Conservation (phyloP, 2,888 invertebrate genomes). For the Hecatera dysodea region DNA sequence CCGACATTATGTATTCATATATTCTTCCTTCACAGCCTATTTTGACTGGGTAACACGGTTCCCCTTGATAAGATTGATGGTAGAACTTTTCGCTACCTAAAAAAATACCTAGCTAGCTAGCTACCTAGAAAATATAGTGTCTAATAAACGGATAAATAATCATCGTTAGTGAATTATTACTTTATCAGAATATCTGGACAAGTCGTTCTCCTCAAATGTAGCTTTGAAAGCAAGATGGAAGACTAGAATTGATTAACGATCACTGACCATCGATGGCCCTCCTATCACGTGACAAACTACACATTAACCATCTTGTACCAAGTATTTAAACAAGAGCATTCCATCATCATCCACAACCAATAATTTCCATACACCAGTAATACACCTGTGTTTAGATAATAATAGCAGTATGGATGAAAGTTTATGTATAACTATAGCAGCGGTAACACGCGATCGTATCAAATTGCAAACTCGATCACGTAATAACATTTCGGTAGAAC, state of each 20-base stretch:
- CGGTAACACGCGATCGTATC: constrained; percentile 60
- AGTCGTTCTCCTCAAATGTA: neutral
- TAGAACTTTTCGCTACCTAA: neutral
- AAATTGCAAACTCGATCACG: constrained; percentile 61
- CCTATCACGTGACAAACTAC: neutral
- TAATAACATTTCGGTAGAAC: constrained; percentile 65
- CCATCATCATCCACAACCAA: constrained; percentile 1
- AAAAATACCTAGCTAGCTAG: too few relatives aligned
- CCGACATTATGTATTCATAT: too few relatives aligned
- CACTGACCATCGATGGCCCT: neutral
- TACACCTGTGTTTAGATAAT: constrained; percentile 38
- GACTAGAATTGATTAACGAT: neutral
- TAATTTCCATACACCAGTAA: constrained; percentile 14
- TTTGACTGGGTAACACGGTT: neutral
- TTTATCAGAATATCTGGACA: neutral
- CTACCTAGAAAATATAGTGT: too few relatives aligned
- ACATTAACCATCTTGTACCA: neutral
- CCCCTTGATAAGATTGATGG: neutral
- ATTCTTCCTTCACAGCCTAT: too few relatives aligned
- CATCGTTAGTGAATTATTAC: neutral
- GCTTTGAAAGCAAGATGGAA: neutral
- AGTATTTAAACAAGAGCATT: constrained; percentile 8
- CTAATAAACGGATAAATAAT: too few relatives aligned
- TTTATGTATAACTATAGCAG: constrained; percentile 40
- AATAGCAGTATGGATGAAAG: constrained; percentile 47